These are phyloP conservation scores for Kryptolebias ocellatus DNA, from an alignment of 2,797 vertebrate genomes.

Conservation along the genomic window DNA sequence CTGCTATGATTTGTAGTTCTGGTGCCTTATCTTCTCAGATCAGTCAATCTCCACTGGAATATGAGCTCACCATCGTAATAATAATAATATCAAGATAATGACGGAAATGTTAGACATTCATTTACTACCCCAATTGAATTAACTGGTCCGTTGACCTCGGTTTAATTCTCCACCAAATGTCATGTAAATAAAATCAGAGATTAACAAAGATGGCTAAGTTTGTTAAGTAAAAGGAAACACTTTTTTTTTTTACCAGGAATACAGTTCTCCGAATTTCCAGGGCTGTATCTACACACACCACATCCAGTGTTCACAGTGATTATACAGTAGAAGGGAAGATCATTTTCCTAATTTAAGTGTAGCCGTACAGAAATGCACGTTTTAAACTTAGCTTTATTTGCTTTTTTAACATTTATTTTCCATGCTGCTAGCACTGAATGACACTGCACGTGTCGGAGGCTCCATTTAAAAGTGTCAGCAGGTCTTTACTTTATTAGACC, in stretches of 20 bases:
- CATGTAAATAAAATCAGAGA: slow-evolving; percentile 35
- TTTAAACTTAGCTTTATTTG: no score
- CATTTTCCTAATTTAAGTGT: no score
- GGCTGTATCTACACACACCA: no score
- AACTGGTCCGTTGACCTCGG: slow-evolving; percentile 38
- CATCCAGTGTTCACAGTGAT: no score
- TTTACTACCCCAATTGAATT: slow-evolving; percentile 57
- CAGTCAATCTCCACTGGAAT: slow-evolving; percentile 38
- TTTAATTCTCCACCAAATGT: slow-evolving; percentile 32
- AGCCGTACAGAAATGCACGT: no score
- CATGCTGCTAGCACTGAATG: neutral
- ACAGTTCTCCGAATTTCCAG: no score
- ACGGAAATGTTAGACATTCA: slow-evolving; percentile 56
- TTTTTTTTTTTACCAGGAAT: neutral
- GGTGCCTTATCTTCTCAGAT: slow-evolving; percentile 63
- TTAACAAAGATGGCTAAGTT: neutral
- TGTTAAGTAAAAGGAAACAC: neutral
- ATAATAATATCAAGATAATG: slow-evolving; percentile 55
- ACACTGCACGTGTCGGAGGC: slow-evolving; percentile 29
- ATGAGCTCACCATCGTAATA: slow-evolving; percentile 40
- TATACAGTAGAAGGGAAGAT: no score
- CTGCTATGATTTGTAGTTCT: slow-evolving; percentile 63
- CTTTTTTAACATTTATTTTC: neutral
- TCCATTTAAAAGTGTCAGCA: slow-evolving; percentile 43
- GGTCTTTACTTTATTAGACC: slow-evolving; percentile 51